Evolutionary conservation across 2,797 vertebrate species (phyloP), one percentile per base, ranked within the genome.

Genomic region (Anisognathus igniventris): DNA sequence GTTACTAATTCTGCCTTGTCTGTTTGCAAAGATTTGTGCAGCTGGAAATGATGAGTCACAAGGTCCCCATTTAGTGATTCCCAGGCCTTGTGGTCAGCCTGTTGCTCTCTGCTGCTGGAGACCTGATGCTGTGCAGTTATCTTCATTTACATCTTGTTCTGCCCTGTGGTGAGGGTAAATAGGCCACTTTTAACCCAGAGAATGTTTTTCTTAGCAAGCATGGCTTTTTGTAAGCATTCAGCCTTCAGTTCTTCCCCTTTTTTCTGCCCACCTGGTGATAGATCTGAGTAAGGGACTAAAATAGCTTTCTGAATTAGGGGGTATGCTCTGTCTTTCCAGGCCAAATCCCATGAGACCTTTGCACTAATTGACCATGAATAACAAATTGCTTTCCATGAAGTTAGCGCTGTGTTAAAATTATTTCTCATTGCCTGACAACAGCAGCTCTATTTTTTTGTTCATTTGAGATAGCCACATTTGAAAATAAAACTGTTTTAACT

Each of bases 21-120:
- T 28, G 25, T 44, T 86, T 2, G 20, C 54, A 74, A 23, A 72
- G 74, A 44, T 67, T 40, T 33, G 31, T 72, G 54, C 40, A 30
- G 3, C 67, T 81, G 74, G 91, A 57, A 67, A 61, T n/a, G 14
- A 9, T 95, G 91, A 96, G 71, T 94, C 95, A 95, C 56, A 6
- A 47, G 30, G 30, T 83, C 73, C 48, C 78, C 14, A 2, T 56
- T 62, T 64, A 33, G 48, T 39, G 68, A 24, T 65, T 81, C 27
- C 47, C 79, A 37, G 87, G 84, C 51, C n/a, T 37, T 73, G 18
- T 37, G 44, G 37, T 57, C 57, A 73, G 47, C 37, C 68, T 24
- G 83, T 50, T 4, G 2, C n/a, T 84, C 58, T 50, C 22, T 73
- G 65, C 47, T 85, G 48, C 71, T 58, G 18, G 42, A n/a, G 57